Conservation (phyloP, 1,140 invertebrate species). For the Drosophila pseudoananassae region DNA sequence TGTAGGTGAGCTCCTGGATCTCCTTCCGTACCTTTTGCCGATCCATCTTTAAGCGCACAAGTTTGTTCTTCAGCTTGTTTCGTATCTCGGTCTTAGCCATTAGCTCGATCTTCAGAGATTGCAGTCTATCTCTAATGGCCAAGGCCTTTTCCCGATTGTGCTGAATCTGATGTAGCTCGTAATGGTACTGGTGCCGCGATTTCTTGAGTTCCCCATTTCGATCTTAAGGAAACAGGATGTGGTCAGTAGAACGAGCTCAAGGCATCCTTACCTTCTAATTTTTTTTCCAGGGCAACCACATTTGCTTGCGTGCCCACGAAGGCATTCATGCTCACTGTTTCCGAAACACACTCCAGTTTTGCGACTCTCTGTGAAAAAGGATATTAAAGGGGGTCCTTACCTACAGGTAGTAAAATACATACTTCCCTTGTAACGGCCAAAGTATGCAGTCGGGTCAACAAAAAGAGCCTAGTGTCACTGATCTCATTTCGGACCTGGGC, state of each 20-base stretch:
- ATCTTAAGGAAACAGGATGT: not conserved
- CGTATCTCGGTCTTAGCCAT: not conserved
- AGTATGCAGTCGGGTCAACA: slow-evolving; percentile 10
- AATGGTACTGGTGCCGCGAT: slow-evolving; percentile 3
- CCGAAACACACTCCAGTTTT: not conserved
- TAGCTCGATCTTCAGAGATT: not conserved
- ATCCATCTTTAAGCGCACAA: not conserved
- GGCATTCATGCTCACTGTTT: slow-evolving; percentile 10
- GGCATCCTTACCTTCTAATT: slow-evolving; percentile 27
- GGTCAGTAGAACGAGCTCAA: not conserved
- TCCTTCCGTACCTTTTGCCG: not conserved
- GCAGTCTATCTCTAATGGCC: not conserved
- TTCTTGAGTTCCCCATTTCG: slow-evolving; percentile 7
- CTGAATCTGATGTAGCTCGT: slow-evolving; percentile 2
- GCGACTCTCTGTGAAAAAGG: slow-evolving; percentile 2
- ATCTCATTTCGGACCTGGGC: slow-evolving; percentile 1
- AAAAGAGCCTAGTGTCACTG: slow-evolving; percentile 1
- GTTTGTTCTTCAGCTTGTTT: not conserved
- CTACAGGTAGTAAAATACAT: not conserved
- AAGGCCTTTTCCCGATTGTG: slow-evolving; percentile 7
- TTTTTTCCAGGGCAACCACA: not conserved
- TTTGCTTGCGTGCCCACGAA: slow-evolving; percentile 19
- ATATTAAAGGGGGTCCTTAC: not conserved
- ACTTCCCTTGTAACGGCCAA: slow-evolving; percentile 9
- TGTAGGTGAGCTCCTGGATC: not conserved